Base-by-base conservation (phyloP, 2,113 vertebrate species). In the Clarias gariepinus region DNA sequence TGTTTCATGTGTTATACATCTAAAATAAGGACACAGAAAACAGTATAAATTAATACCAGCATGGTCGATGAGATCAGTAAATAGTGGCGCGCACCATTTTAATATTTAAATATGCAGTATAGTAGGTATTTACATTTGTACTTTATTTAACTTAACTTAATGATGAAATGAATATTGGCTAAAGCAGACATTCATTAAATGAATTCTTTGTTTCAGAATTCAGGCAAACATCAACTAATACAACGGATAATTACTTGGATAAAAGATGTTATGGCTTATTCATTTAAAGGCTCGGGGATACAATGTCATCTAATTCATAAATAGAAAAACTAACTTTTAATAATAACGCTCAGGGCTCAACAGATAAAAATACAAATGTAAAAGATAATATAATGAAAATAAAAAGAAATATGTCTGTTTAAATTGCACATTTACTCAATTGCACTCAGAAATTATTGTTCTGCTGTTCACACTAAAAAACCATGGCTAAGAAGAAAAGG, bases 401-500 rank as follows among this genome's bases (percentile, higher is more conserved):
- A 8, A 0, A 73, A 63, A 15, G 36, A 30, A 83, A 57, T 23
- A 63, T 57, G 63, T 84, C 61, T 53, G 0, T 58, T 60, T 74
- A 41, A 28, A 73, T 53, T 73, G 25, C 18, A 69, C 28, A 6
- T 36, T 30, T 21, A 41, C 30, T 47, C 47, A 47, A 60, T 47
- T 25, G n/a, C 30, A 74, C 74, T 74, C 21, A 25, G 55, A 21
- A 74, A 61, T 84, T 12, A 25, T 30, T 55, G 61, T 28, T 66
- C 60, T 3, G 0, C 19, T 85, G 30, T 53, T 63, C 23, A 76
- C 12, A 25, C 25, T 52, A 16, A 66, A 21, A 41, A 79, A 57
- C 47, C 18, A 16, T 79, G 74, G 64, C 61, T 33, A 85, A 85
- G 28, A 77, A 41, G 23, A 13, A 23, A 84, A 73, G 15, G n/a